phyloP scores from a whole-genome alignment of 2,113 vertebrate genomes.

The Nothoprocta perdicaria region DNA sequence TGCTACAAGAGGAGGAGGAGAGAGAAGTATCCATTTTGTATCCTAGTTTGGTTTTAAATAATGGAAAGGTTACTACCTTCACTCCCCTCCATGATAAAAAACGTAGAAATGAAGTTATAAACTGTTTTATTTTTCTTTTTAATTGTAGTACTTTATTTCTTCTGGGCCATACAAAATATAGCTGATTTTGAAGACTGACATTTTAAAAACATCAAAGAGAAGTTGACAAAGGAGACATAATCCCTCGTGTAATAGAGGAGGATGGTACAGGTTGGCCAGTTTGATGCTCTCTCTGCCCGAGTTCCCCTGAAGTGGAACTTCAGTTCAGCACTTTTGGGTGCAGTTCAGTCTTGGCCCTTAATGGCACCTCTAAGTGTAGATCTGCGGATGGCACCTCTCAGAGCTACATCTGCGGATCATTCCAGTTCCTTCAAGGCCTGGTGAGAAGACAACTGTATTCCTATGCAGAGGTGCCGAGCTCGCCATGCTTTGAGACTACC shows the following conservation, averaged over 20 bases:
- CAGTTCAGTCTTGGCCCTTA: neutral
- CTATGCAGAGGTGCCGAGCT: neutral
- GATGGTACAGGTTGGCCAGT: neutral
- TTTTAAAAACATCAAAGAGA: neutral
- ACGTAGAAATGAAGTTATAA: neutral
- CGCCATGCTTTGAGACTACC: neutral
- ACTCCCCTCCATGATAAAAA: neutral
- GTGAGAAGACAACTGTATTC: neutral
- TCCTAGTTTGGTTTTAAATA: neutral
- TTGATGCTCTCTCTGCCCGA: neutral
- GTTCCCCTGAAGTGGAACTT: neutral
- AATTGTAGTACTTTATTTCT: neutral
- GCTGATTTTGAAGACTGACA: neutral
- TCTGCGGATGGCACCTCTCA: no score
- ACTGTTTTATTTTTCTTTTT: neutral
- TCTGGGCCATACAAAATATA: fast-evolving
- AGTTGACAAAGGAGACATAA: neutral
- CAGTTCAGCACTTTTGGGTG: neutral
- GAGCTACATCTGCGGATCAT: neutral
- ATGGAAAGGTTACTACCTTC: neutral
- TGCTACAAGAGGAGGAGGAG: neutral
- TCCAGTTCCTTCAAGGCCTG: neutral
- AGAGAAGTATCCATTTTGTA: neutral
- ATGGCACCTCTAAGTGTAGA: neutral
- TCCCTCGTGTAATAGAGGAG: neutral